phyloP scores from a whole-genome alignment of 1,140 invertebrate species.

The Tetramorium simillimum region DNA sequence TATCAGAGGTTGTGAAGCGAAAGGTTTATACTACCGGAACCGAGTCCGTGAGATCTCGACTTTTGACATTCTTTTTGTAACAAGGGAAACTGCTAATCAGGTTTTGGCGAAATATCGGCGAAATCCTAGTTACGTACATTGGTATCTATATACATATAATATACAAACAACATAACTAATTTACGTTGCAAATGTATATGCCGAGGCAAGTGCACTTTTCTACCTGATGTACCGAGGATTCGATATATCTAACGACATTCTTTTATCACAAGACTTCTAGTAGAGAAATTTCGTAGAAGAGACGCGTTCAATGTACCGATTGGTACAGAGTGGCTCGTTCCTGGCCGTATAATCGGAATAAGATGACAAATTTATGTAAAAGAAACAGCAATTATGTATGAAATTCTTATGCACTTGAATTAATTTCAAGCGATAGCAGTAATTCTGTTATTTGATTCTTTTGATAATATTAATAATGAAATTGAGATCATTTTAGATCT shows the following conservation, averaged over 20 bases:
- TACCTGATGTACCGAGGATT: conserved; percentile 51
- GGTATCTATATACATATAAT: conserved; percentile 63
- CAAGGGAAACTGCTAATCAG: background rate
- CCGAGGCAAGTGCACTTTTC: conserved; percentile 72
- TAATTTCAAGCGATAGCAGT: too few relatives aligned
- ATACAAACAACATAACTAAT: conserved; percentile 59
- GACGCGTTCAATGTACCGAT: conserved; percentile 9
- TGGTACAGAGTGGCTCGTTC: background rate
- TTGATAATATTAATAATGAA: too few relatives aligned
- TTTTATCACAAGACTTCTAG: conserved; percentile 39
- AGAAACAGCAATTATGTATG: too few relatives aligned
- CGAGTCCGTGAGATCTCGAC: background rate
- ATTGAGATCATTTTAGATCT: too few relatives aligned
- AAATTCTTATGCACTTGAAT: too few relatives aligned
- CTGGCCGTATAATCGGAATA: background rate
- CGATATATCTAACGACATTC: conserved; percentile 40
- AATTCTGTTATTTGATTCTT: too few relatives aligned
- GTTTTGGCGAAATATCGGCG: background rate
- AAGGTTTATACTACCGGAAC: background rate
- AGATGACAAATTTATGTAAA: background rate
- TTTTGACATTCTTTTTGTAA: conserved; percentile 32
- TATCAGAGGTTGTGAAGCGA: background rate
- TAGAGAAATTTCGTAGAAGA: conserved; percentile 4
- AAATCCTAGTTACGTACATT: conserved; percentile 18
- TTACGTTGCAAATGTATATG: conserved; percentile 63